Conservation (phyloP, 2,888 invertebrate genomes). For the Artemia sinica region DNA sequence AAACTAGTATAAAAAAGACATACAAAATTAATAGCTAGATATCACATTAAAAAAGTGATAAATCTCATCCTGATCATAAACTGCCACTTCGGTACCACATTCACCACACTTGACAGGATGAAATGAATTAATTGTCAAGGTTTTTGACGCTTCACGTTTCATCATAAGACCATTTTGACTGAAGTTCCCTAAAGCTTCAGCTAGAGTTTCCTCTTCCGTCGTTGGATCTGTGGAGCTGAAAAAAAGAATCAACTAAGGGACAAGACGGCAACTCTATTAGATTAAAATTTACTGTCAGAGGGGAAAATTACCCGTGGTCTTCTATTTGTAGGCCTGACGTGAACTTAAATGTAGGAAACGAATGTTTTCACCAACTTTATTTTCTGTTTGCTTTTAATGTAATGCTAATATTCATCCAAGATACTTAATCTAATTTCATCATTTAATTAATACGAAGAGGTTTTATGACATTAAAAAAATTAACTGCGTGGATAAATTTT, state of each 20-base stretch:
- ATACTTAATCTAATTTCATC: too few relatives aligned
- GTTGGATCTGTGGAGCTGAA: not conserved
- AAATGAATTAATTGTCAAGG: conserved; percentile 27
- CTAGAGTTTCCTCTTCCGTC: not conserved
- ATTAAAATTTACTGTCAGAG: not conserved
- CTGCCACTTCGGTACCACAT: conserved; percentile 39
- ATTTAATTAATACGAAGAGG: too few relatives aligned
- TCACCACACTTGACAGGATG: conserved; percentile 37
- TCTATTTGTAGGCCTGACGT: not conserved
- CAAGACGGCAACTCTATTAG: too few relatives aligned
- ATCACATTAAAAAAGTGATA: conserved; percentile 43
- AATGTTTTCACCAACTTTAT: too few relatives aligned
- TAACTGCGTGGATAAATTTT: too few relatives aligned
- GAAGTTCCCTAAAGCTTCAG: not conserved
- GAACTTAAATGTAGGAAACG: too few relatives aligned
- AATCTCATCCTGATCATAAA: conserved; percentile 39
- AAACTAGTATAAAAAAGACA: not conserved
- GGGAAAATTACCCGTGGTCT: not conserved
- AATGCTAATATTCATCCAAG: not conserved
- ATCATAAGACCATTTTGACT: conserved; percentile 14
- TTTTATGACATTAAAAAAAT: too few relatives aligned
- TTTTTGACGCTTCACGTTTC: conserved; percentile 13
- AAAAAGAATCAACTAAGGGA: not conserved
- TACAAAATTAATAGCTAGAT: conserved; percentile 26
- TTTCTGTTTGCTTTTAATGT: not conserved